phyloP scores from a whole-genome alignment of 2,888 invertebrate genomes.

The Dynastes tityus region DNA sequence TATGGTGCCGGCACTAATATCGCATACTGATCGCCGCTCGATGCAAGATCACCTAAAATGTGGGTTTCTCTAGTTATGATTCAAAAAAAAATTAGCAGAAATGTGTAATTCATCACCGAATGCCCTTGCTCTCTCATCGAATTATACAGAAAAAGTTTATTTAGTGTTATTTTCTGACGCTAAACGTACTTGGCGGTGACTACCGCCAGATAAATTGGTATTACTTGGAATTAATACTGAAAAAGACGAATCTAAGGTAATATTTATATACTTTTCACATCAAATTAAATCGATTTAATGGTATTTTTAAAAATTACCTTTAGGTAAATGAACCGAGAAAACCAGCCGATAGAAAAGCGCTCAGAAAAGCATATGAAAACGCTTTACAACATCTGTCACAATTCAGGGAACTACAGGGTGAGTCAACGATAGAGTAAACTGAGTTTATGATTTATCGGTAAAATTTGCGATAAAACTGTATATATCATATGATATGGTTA shows the following conservation, averaged over 20 bases:
- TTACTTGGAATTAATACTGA: slow-evolving; percentile 82
- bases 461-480: too few relatives aligned
- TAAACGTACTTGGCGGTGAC: slow-evolving; percentile 98
- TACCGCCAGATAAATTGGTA: slow-evolving; percentile 92
- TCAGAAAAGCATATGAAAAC: slow-evolving; percentile 94
- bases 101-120: slow-evolving; percentile 83
- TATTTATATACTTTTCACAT: neutral
- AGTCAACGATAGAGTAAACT: too few relatives aligned
- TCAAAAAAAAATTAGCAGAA: too few relatives aligned
- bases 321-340: slow-evolving; percentile 86
- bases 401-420: slow-evolving; percentile 65
- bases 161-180: slow-evolving; percentile 96
- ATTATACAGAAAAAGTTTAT: slow-evolving; percentile 88
- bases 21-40: too few relatives aligned
- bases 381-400: slow-evolving; percentile 89
- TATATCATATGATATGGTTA: too few relatives aligned
- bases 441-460: too few relatives aligned
- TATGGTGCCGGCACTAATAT: too few relatives aligned
- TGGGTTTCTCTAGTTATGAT: too few relatives aligned
- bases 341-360: slow-evolving; percentile 93
- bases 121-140: slow-evolving; percentile 87
- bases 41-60: too few relatives aligned
- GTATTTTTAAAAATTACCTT: slow-evolving; percentile 7
- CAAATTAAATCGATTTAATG: too few relatives aligned
- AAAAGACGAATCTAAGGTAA: slow-evolving; percentile 79